Percentiles rank a stretch among this genome's conserved stretches.
Evolutionary conservation across 2,113 vertebrate genomes (phyloP).

Genomic region (Panurus biarmicus): DNA sequence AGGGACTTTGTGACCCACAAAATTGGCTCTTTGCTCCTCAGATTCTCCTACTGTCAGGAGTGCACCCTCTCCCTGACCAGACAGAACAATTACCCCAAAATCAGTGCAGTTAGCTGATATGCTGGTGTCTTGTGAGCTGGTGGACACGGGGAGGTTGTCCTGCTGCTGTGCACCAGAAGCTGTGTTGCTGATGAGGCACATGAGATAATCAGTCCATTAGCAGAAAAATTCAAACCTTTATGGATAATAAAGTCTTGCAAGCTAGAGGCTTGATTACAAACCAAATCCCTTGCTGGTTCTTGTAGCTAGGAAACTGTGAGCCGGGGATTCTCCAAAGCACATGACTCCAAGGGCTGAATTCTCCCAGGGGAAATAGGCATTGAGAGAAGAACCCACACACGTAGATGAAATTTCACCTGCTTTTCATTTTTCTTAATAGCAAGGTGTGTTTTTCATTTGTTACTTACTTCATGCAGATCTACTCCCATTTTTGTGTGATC

Average conservation of each 20-base stretch:
- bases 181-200: not conserved
- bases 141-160: not conserved
- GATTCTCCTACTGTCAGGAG: not conserved
- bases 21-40: not conserved
- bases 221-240: not conserved
- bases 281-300: not conserved
- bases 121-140: not conserved
- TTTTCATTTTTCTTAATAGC: slow-evolving; percentile 10
- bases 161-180: not conserved
- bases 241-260: not conserved
- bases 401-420: not conserved
- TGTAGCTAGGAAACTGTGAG: not conserved
- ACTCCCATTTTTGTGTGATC: not conserved
- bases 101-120: not conserved
- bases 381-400: not conserved
- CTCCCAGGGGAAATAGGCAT: not conserved
- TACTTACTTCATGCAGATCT: not conserved
- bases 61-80: not conserved
- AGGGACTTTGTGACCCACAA: not conserved
- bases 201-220: not conserved
- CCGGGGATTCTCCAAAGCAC: not conserved
- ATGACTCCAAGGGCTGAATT: not conserved
- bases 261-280: not conserved
- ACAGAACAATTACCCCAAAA: not conserved
- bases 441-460: not conserved